Evolutionary conservation across 2,797 vertebrate species (phyloP), one percentile per base, ranked within the genome.

Genomic region (Tapirus indicus): DNA sequence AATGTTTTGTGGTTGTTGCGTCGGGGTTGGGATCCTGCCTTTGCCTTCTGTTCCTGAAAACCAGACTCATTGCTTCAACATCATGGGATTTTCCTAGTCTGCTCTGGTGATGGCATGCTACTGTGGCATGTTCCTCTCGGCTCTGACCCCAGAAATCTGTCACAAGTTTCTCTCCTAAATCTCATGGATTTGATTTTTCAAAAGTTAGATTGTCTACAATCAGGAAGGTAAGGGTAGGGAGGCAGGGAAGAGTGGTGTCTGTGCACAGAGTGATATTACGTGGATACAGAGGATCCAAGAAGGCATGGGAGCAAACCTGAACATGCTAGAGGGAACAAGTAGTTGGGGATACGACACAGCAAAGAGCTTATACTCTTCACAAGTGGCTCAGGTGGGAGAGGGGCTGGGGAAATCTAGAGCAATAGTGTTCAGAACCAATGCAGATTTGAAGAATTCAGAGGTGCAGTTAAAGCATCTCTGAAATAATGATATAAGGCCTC

Each of bases 91-190:
- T 77, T 41, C 58, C 66, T 29, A 5, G 79, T 8, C 88, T 68
- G 44, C 83, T 85, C 85, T 79, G 68, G 4, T 1, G 6, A 66
- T 5, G 1, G 38, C 62, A 25, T 29, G 83, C 16, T 18, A 20
- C 41, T 56, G 29, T 58, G 64, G 52, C 17, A 8, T 11, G 52
- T 32, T 78, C 71, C 58, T 78, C 32, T 87, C 71, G 56, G 35
- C 41, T 95, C 83, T 93, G 86, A 93, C 25, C 77, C 56, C 64
- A 64, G 91, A 88, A 89, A 83, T 79, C 60, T 29, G 56, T 52
- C 78, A 54, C 54, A 35, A 23, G 6, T 87, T 78, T 94, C 72
- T 82, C 44, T 86, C 66, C n/a, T 64, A 72, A 69, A 54, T n/a
- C 27, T 18, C 7, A 2, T 41, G 47, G 29, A 60, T 68, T 74